phyloP scores from a whole-genome alignment of 2,888 invertebrate genomes.

The Ceratothoa steindachneri region DNA sequence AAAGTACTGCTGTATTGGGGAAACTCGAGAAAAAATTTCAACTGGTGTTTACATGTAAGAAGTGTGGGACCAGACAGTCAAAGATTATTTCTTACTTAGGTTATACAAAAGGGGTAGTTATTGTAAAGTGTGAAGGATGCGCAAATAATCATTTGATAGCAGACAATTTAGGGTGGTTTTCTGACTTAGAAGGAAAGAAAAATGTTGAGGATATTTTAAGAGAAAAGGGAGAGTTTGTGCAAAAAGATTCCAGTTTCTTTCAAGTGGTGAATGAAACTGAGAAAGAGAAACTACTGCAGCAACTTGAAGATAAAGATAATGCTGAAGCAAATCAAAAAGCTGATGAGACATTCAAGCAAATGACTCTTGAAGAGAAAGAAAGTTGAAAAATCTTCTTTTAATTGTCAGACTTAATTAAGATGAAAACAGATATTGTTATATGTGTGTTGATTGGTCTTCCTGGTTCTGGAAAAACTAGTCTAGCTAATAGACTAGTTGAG shows the following conservation, averaged over 20 bases:
- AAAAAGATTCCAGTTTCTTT: conserved; percentile 48
- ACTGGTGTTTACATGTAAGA: conserved; percentile 81
- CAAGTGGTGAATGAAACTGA: neutral
- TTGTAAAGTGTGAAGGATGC: conserved; percentile 83
- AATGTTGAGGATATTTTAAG: conserved; percentile 89
- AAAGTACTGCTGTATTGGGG: conserved; percentile 50
- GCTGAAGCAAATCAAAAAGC: neutral
- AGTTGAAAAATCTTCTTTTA: conserved; percentile 6
- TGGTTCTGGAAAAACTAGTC: conserved; percentile 51
- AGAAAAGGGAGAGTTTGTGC: conserved; percentile 78
- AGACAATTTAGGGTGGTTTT: conserved; percentile 93
- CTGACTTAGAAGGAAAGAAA: conserved; percentile 65
- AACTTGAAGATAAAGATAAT: neutral
- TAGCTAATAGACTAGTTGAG: conserved; percentile 34
- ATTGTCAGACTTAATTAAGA: neutral
- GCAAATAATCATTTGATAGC: conserved; percentile 88
- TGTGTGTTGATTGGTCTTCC: conserved; percentile 32
- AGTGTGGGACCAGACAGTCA: conserved; percentile 70
- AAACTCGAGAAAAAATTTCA: conserved; percentile 62
- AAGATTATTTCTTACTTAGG: conserved; percentile 79
- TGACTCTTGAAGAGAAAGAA: neutral
- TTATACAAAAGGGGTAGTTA: conserved; percentile 84
- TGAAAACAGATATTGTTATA: conserved; percentile 20
- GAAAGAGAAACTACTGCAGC: neutral
- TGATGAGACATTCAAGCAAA: neutral